Evolutionary conservation across 2,888 invertebrate species (phyloP).

Genomic region (Lydus trimaculatus): DNA sequence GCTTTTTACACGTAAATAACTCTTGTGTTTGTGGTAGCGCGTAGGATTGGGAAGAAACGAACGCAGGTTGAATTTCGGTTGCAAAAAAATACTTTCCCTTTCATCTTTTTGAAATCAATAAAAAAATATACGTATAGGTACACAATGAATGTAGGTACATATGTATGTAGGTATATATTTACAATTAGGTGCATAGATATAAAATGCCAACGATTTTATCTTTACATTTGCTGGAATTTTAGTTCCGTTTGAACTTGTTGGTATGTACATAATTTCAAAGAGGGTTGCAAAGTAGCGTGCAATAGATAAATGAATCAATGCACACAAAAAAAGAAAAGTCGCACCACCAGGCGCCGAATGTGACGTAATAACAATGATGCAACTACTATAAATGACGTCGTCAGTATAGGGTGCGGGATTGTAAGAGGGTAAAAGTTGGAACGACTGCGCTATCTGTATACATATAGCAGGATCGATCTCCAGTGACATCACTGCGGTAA

Average conservation of each 20-base stretch:
- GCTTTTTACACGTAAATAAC: background rate
- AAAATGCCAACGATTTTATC: background rate
- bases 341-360: conserved; percentile 9
- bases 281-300: background rate
- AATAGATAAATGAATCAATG: background rate
- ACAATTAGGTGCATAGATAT: background rate
- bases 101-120: background rate
- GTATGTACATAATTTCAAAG: background rate
- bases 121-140: too few species aligned
- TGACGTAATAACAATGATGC: conserved; percentile 45
- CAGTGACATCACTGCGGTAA: conserved; percentile 55
- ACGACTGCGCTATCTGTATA: conserved; percentile 51
- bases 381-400: conserved; percentile 21
- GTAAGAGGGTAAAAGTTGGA: conserved; percentile 22
- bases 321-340: background rate
- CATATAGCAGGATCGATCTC: conserved; percentile 53
- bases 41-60: background rate
- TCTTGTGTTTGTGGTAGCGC: background rate
- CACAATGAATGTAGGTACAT: too few species aligned
- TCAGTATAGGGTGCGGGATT: conserved; percentile 5
- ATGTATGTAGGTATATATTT: background rate
- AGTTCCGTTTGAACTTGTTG: background rate
- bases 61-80: background rate
- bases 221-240: background rate
- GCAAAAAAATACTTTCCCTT: background rate